Percentiles rank a stretch among this genome's conserved stretches.
phyloP scores from a whole-genome alignment of 2,113 vertebrate species.

The Ivindomyrus marchei region DNA sequence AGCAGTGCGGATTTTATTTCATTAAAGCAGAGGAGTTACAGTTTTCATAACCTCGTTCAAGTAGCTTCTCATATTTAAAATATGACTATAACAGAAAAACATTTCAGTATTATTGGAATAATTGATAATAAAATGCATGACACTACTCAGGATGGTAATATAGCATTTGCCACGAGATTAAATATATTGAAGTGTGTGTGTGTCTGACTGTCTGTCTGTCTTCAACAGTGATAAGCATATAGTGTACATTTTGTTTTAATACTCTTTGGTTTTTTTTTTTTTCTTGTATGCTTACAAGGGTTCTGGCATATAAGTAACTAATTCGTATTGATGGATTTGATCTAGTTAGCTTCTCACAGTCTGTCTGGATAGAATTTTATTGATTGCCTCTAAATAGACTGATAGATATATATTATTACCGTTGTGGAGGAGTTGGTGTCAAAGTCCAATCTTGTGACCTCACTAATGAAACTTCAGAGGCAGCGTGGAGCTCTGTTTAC shows the following conservation, averaged over 20 bases:
- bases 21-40: background rate
- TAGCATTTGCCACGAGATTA: background rate
- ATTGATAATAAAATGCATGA: background rate
- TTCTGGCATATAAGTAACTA: background rate
- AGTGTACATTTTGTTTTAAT: background rate
- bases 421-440: background rate
- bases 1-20: background rate
- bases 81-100: background rate
- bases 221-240: background rate
- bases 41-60: background rate
- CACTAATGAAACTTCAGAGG: background rate
- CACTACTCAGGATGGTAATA: background rate
- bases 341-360: background rate
- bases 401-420: background rate
- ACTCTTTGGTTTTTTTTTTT: background rate
- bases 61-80: background rate
- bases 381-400: background rate
- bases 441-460: background rate
- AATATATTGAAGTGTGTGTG: background rate
- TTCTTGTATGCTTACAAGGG: background rate
- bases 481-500: background rate
- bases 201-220: background rate
- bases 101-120: background rate
- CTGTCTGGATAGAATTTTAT: background rate
- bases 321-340: background rate